Base-by-base conservation (phyloP, 64 coral and sea anemone species). In the Catalaphyllia jardinei region DNA sequence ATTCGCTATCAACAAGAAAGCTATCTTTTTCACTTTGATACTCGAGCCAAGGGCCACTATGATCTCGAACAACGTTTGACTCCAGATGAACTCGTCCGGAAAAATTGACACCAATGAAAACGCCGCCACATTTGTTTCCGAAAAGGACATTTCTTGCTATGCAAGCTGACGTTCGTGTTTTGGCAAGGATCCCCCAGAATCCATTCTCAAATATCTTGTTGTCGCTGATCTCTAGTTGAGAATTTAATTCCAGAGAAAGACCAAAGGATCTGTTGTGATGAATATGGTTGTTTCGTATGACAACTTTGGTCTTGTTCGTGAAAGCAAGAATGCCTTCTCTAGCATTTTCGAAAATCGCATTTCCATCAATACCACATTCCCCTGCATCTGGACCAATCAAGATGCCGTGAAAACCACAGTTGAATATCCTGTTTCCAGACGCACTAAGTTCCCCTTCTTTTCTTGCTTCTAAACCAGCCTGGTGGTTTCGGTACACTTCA, bases 81-180 rank as follows among this genome's bases (percentile, higher is more conserved):
- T 60, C 51, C 18, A 95, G 30, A 1, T 22, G 10, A 49, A 95
- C 75, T n/a, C 89, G 72, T 17, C 89, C 94, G 10, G 89, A 95
- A 88, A 77, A 95, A 72, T 95, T 95, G 1, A 15, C 3, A 29
- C 82, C 67, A 16, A 95, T 92, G 31, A 14, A 75, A 57, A 95
- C 88, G 1, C 94, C 94, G n/a, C 94, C 94, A 82, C 94, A 95
- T 76, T 92, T 92, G 38, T 95, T 95, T 0, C 85, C 31, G 6
- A 24, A 76, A 59, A 95, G 82, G 17, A 18, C 49, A 69, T 95
- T 95, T 12, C 75, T 62, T 71, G 15, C 52, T 24, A 95, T 79
- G 10, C 20, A 10, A 30, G 86, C 89, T 31, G 89, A 83, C 13
- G 89, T 92, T 20, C 67, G 61, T 27, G 49, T 33, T 42, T 86